These are phyloP conservation scores for Eupithecia tripunctaria DNA, from an alignment of 2,888 invertebrate genomes.

Conservation along the genomic window DNA sequence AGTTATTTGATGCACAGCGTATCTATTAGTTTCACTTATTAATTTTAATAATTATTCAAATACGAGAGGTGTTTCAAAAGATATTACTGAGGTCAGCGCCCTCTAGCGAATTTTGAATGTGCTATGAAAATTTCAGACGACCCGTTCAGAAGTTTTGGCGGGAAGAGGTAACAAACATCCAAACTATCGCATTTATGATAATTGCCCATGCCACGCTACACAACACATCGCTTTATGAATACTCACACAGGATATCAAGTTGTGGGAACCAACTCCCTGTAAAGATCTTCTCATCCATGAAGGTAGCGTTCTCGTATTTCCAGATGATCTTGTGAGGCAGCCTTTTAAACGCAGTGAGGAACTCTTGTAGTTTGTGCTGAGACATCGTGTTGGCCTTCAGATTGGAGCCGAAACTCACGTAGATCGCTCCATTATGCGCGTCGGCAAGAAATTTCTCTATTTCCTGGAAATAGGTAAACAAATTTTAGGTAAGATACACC, in stretches of 20 bases:
- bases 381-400: conserved; percentile 86
- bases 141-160: too few relatives aligned
- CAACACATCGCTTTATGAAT: background rate
- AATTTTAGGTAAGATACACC: background rate
- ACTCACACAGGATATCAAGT: conserved; percentile 87
- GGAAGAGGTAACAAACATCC: too few relatives aligned
- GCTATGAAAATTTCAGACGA: too few relatives aligned
- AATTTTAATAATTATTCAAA: too few relatives aligned
- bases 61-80: too few relatives aligned
- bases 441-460: conserved; percentile 85
- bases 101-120: too few relatives aligned
- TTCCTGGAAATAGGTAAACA: conserved; percentile 64
- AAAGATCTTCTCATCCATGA: conserved; percentile 85
- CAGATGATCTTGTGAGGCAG: conserved; percentile 88
- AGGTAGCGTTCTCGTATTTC: conserved; percentile 88
- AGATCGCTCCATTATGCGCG: conserved; percentile 86
- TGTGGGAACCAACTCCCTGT: conserved; percentile 87
- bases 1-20: too few relatives aligned
- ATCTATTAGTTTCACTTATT: too few relatives aligned
- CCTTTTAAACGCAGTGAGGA: conserved; percentile 85
- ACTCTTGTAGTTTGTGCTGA: conserved; percentile 78
- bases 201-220: too few relatives aligned
- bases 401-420: conserved; percentile 90
- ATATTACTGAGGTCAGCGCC: too few relatives aligned
- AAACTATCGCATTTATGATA: too few relatives aligned